Conservation (phyloP, 2,113 vertebrate genomes). For the Megaceryle maxima region DNA sequence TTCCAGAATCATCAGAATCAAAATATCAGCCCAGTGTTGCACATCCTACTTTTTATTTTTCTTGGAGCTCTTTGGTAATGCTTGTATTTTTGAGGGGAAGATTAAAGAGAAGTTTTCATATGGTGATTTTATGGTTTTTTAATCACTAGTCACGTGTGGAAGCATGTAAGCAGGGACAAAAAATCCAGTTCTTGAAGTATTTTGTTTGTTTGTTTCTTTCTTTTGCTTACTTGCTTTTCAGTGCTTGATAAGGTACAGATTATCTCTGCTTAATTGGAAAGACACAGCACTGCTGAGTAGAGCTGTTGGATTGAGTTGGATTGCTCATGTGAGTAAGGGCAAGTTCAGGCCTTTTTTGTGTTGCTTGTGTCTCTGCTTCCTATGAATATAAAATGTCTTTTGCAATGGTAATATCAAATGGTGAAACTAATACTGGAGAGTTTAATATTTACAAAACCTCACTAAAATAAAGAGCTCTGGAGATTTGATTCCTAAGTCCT, state of each 20-base stretch:
- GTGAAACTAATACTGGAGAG: neutral
- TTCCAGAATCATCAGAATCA: conserved; percentile 1
- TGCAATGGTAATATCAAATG: neutral
- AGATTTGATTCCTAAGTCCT: conserved; percentile 28
- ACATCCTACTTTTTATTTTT: neutral
- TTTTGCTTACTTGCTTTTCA: neutral
- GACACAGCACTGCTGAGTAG: neutral
- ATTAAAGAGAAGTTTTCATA: neutral
- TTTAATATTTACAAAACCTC: conserved; percentile 55
- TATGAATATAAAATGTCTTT: neutral
- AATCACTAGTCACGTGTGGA: neutral
- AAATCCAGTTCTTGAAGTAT: neutral
- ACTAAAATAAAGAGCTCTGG: conserved; percentile 43
- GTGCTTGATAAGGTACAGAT: neutral
- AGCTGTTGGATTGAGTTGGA: neutral
- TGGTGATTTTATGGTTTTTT: neutral
- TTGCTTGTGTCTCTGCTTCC: neutral
- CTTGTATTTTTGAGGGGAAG: conserved; percentile 6
- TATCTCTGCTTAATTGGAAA: neutral
- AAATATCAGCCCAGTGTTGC: neutral
- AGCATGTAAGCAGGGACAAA: neutral
- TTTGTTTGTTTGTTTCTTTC: neutral
- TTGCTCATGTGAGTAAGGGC: neutral
- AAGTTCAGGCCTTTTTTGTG: neutral
- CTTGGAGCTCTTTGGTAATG: neutral